These are phyloP conservation scores for Crax fasciolata DNA, from an alignment of 2,797 vertebrate species.

Conservation along the genomic window DNA sequence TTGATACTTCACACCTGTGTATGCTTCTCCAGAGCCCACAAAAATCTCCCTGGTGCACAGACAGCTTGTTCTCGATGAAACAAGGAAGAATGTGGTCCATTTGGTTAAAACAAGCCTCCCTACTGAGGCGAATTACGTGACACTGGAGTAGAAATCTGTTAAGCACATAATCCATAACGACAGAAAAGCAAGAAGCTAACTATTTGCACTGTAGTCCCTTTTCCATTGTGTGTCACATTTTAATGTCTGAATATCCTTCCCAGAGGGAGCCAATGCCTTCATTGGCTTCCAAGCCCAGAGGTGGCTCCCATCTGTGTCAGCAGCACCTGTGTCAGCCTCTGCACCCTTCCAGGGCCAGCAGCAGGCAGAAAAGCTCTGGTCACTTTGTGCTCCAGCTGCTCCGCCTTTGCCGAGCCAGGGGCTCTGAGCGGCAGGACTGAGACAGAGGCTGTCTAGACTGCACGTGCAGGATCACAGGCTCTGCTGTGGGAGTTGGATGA, in stretches of 20 bases:
- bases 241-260: not conserved
- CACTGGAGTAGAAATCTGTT: constrained; percentile 33
- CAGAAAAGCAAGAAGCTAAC: constrained; percentile 15
- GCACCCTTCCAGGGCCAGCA: not conserved
- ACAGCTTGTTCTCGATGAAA: constrained; percentile 60
- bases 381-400: constrained; percentile 29
- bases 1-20: constrained; percentile 66
- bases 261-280: not conserved
- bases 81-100: constrained; percentile 22
- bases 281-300: not conserved
- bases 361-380: rapidly evolving
- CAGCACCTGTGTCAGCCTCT: not conserved
- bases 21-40: constrained; percentile 45
- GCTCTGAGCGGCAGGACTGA: not conserved
- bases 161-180: constrained; percentile 11
- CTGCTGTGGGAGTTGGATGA: constrained; percentile 47
- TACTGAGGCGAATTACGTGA: not conserved
- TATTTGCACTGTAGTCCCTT: not conserved
- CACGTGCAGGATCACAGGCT: constrained; percentile 46
- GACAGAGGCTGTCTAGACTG: constrained; percentile 56
- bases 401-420: not conserved
- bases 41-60: constrained; percentile 9
- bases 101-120: constrained; percentile 43
- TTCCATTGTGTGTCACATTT: not conserved
- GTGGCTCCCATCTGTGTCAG: not conserved